Base-by-base conservation (phyloP, 2,888 invertebrate species). In the Pyrocoelia pectoralis region DNA sequence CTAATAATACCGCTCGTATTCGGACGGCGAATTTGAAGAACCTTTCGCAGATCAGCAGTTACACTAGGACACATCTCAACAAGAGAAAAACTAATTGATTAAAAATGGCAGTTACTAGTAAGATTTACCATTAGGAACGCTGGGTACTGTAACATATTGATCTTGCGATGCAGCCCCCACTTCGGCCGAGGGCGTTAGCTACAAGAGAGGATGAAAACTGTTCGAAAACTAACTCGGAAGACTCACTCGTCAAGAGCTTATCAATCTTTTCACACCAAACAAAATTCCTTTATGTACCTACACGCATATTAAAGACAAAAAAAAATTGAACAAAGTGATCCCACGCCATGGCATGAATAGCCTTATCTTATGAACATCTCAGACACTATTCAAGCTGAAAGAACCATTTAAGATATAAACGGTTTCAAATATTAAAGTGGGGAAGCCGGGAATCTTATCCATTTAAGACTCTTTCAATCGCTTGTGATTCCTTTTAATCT, bases 61-160 rank as follows among this genome's bases (percentile, higher is more conserved):
- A n/a, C n/a, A n/a, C 24, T 24, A 24, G 6, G 24, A 3, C 24
- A 24, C 6, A 5, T 24, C 24, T 6, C 24, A 24, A 24, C 24
- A 6, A 3, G 24, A 3, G 24, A 24, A 24, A 24, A 24, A 24
- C 6, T 24, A 24, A 24, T 24, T 24, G 3, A 24, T 24, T 5
- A 24, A 24, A 24, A 24, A 24, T 24, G 6, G 6, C 4, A 6
- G 24, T 24, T 24, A 24, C 6, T 24, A 24, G 24, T 24, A 3
- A 24, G 10, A 46, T 61, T 56, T 53, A 49, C 33, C 38, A 48
- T 66, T 40, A 49, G 59, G 66, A 58, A 63, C 56, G 62, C 63
- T 56, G 66, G 53, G 66, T 61, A 66, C 59, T 52, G 53, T 63
- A 61, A 38, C 54, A 58, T 63, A 63, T 66, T 66, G 66, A 66